Base-by-base conservation (phyloP, 1,140 invertebrate species). In the Drosophila sulfurigaster region DNA sequence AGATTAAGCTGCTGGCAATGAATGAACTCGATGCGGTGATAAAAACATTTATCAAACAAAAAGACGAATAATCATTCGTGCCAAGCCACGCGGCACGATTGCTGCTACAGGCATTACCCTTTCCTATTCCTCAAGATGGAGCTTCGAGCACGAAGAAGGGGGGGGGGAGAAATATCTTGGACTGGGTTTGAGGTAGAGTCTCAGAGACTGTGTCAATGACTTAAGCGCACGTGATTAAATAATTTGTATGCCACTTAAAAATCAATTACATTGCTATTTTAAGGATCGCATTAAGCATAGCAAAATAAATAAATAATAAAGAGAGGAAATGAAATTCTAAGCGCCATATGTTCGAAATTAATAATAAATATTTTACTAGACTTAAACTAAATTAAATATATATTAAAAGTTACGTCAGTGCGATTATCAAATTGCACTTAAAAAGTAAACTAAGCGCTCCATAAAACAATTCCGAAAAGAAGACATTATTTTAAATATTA, bases 11-110 rank as follows among this genome's bases (percentile, higher is more conserved):
- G 79, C 81, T 85, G 83, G 87, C 91, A 79, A 82, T 75, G 91
- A 91, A 91, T 89, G 91, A 92, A 92, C 91, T 92, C 85, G 82
- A 88, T 91, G 91, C 88, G 91, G 91, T 92, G 91, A 92, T 92
- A 92, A 92, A 92, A 89, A 80, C 80, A 92, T 92, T 92, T 81
- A 92, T 92, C 91, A 89, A 81, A 79, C 85, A 81, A 83, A 91
- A 86, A 82, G 79, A 89, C 71, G 85, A 90, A 90, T 90, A 86
- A 89, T 89, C 86, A 83, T 82, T 75, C 65, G 43, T 48, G 79
- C 60, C 73, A 62, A 72, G 70, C 51, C 70, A 67, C 58, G 62
- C 70, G 68, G 62, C 60, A 49, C 68, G 43, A 65, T 52, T 49
- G 20, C 51, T 28, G 52, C 52, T 57, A 1, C 58, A 30, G 8